Base-by-base conservation (phyloP, 1,140 invertebrate genomes). In the Adelges cooleyi region DNA sequence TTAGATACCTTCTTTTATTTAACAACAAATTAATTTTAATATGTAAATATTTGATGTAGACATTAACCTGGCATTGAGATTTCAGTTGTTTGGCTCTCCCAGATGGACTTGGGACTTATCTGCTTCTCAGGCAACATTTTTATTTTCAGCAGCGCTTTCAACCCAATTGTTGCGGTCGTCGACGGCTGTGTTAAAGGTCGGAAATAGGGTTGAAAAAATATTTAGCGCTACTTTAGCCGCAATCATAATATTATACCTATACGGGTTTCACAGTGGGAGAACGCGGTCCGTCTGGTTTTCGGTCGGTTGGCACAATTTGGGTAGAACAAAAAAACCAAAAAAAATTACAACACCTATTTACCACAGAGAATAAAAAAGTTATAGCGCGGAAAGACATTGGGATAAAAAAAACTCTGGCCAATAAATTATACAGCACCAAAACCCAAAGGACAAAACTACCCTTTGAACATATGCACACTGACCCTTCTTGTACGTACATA, bases 151-250 rank as follows among this genome's bases (percentile, higher is more conserved):
- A n/a, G n/a, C n/a, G n/a, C n/a, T n/a, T n/a, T n/a, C n/a, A n/a
- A n/a, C n/a, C n/a, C n/a, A n/a, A n/a, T n/a, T n/a, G n/a, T n/a
- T n/a, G n/a, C n/a, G n/a, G n/a, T n/a, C n/a, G n/a, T n/a, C n/a
- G n/a, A n/a, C n/a, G n/a, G n/a, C n/a, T n/a, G n/a, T n/a, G n/a
- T 13, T 13, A 62, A 62, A 62, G 56, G 56, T 62, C 56, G 56
- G 56, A 62, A 62, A 62, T 62, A 62, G 40, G 56, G 56, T 62
- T 62, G 46, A 44, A n/a, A 62, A 62, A 46, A 27, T 62, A 62
- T 62, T 62, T 62, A 62, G 56, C 40, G 38, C 40, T 62, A 62
- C 40, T 62, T 62, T 62, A 46, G 2, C 22, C 20, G 42, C 40
- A 62, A 62, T 62, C 56, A 48, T 33, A 11, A 5, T 33, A 33